Conservation (phyloP, 1,140 invertebrate species). For the Rhopalosiphum padi region DNA sequence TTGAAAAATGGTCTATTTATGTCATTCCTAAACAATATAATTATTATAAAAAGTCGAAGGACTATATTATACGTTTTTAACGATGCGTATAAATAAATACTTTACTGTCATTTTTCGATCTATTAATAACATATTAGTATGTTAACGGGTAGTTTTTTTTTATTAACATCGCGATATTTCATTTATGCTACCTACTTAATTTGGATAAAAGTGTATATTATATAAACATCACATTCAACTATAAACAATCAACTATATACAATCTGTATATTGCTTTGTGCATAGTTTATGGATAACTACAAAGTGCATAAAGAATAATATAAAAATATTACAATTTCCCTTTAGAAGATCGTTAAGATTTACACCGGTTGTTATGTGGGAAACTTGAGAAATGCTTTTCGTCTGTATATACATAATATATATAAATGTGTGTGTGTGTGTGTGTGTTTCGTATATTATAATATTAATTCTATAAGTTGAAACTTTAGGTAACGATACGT, state of each 20-base stretch:
- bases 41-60: too few relatives aligned
- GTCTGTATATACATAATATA: not conserved
- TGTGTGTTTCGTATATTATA: too few relatives aligned
- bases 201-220: too few relatives aligned
- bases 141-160: not conserved
- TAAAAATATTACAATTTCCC: not conserved
- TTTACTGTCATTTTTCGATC: not conserved
- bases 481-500: not conserved
- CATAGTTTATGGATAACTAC: not conserved
- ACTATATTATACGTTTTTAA: not conserved
- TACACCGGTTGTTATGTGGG: not conserved
- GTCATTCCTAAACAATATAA: not conserved
- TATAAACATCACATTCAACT: not conserved
- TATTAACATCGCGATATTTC: not conserved
- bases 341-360: not conserved
- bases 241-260: not conserved
- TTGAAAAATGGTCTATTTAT: not conserved
- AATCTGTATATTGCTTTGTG: not conserved
- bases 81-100: not conserved
- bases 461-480: not conserved
- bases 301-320: not conserved
- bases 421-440: too few relatives aligned
- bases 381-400: conserved; percentile 3
- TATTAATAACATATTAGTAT: not conserved
- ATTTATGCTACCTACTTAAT: not conserved